Evolutionary conservation across 2,888 invertebrate species (phyloP).

Genomic region (Lagria hirta): DNA sequence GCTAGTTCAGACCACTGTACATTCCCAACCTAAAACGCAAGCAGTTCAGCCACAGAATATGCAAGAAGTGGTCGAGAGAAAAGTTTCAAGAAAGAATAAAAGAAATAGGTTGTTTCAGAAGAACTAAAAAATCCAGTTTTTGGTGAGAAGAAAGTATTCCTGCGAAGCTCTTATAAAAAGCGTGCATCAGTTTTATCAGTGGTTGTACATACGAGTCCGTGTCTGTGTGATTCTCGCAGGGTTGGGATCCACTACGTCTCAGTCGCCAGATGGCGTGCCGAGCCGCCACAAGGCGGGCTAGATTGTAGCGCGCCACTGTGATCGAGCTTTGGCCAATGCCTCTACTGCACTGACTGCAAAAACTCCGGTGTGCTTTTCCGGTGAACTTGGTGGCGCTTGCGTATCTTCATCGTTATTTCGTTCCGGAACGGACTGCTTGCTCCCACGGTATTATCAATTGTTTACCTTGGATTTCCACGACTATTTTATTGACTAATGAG

Average conservation of each 20-base stretch:
- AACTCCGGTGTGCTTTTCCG: slow-evolving; percentile 20
- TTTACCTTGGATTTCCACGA: slow-evolving; percentile 26
- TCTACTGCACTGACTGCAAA: slow-evolving; percentile 43
- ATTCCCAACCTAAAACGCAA: no score
- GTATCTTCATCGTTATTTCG: slow-evolving; percentile 20
- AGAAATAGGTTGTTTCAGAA: no score
- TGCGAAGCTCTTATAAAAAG: slow-evolving; percentile 24
- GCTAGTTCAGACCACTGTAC: no score
- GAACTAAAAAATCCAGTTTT: no score
- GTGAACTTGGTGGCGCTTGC: slow-evolving; percentile 21
- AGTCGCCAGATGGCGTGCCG: slow-evolving; percentile 72
- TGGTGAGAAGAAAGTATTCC: slow-evolving; percentile 3
- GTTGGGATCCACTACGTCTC: slow-evolving; percentile 56
- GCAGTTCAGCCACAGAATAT: neutral
- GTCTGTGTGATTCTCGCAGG: slow-evolving; percentile 47
- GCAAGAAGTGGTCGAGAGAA: neutral
- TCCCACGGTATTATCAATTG: slow-evolving; percentile 19
- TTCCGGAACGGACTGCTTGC: slow-evolving; percentile 16
- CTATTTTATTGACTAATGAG: slow-evolving; percentile 16
- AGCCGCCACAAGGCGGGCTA: slow-evolving; percentile 71
- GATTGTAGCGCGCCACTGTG: slow-evolving; percentile 68
- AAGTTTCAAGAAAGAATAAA: neutral
- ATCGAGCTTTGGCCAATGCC: slow-evolving; percentile 44
- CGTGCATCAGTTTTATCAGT: slow-evolving; percentile 20
- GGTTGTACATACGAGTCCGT: slow-evolving; percentile 53